Base-by-base conservation (phyloP, 2,888 invertebrate genomes). In the Rambutsinella grinnellia region DNA sequence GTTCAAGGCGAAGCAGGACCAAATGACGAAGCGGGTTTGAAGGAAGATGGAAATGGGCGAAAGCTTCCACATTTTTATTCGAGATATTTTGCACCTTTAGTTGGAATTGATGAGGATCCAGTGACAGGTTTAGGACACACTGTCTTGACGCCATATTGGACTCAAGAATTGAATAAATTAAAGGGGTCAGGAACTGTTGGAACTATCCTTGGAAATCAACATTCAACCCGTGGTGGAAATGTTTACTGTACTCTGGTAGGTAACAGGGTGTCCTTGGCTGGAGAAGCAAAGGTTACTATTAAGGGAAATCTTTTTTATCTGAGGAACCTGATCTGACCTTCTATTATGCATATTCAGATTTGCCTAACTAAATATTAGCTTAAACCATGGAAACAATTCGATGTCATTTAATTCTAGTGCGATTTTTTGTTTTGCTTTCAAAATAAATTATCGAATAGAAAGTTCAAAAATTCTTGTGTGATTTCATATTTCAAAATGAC, bases 1-100 rank as follows among this genome's bases (percentile, higher is more conserved):
- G 58, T 86, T 6, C 84, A 84, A 58, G 85, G 84, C 8, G 27
- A 60, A 6, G 80, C 65, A 2, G 65, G 63, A 3, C 49, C 77
- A 8, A 74, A 70, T 2, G 61, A 56, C 2, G 28, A n/a, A n/a
- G n/a, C n/a, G n/a, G n/a, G n/a, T n/a, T n/a, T n/a, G n/a, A n/a
- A n/a, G n/a, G n/a, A n/a, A n/a, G n/a, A n/a, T n/a, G n/a, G n/a
- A n/a, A 13, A 13, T 44, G 44, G 13, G 44, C 1, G 1, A 49
- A 62, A 13, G 49, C 62, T 19, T 13, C 68, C 79, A 23, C 76
- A 88, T 74, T 88, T 88, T 79, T 63, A 87, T 2, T 88, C 88
- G 17, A 83, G 88, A 28, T 87, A 87, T 79, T 88, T 88, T 81
- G 87, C 87, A 24, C 88, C 88, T 0, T 88, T 65, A 66, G 44